These are phyloP conservation scores for Agrypnia vestita DNA, from an alignment of 1,140 invertebrate species.

Conservation along the genomic window DNA sequence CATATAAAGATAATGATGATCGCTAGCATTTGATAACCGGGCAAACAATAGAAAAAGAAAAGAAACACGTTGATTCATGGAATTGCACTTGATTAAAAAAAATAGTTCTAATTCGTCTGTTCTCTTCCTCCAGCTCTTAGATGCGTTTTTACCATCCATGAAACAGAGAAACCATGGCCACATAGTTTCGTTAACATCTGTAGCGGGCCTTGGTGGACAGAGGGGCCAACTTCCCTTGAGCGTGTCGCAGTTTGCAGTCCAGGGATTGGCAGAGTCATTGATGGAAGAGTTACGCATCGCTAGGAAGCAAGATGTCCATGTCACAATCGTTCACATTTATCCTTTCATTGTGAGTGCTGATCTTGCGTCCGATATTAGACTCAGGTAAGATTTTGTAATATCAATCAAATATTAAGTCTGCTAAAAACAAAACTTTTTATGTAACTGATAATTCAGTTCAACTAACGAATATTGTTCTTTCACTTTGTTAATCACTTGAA, in stretches of 20 bases:
- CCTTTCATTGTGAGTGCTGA: conserved; percentile 76
- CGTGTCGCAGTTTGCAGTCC: conserved; percentile 82
- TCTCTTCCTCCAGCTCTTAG: conserved; percentile 72
- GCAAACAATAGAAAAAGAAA: no score
- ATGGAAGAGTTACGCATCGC: conserved; percentile 75
- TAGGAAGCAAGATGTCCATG: conserved; percentile 72
- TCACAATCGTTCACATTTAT: conserved; percentile 77
- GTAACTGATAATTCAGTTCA: no score
- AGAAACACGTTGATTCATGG: no score
- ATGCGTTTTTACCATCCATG: conserved; percentile 81
- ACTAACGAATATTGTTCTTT: no score
- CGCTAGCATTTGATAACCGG: no score
- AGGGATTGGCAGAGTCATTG: conserved; percentile 77
- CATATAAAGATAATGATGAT: no score
- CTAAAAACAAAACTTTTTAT: no score
- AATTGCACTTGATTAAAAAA: no score
- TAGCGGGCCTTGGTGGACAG: conserved; percentile 79
- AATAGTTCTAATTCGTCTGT: neutral
- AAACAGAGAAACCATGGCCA: conserved; percentile 78
- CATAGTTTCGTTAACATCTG: conserved; percentile 80
- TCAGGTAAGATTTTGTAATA: conserved; percentile 70
- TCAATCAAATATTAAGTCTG: no score
- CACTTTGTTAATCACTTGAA: no score
- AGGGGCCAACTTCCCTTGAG: conserved; percentile 78
- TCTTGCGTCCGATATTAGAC: conserved; percentile 72